Evolutionary conservation across 2,888 invertebrate genomes (phyloP).

Genomic region (Harpalus rufipes): DNA sequence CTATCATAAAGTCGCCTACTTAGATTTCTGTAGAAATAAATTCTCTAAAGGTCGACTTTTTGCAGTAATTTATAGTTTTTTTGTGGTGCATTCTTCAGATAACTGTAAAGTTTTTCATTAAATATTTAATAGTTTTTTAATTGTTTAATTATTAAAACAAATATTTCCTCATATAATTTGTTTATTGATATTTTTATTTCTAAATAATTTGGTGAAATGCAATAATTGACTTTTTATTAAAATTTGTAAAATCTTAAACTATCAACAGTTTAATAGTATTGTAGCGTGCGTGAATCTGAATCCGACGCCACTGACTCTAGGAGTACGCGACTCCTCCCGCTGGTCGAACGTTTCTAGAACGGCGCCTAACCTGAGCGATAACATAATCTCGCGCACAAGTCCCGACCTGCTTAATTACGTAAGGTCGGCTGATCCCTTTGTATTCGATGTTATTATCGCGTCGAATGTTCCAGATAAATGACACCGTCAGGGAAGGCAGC

Average conservation of each 20-base stretch:
- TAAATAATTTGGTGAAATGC: not conserved
- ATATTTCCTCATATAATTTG: not conserved
- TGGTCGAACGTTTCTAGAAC: too few relatives aligned
- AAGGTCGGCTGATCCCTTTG: too few relatives aligned
- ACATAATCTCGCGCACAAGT: too few relatives aligned
- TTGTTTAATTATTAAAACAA: constrained; percentile 14
- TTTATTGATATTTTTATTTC: not conserved
- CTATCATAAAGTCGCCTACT: constrained; percentile 5
- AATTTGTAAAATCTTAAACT: not conserved
- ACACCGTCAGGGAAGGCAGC: too few relatives aligned
- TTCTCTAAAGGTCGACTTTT: constrained; percentile 22
- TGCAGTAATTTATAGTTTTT: constrained; percentile 14
- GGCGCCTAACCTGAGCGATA: too few relatives aligned
- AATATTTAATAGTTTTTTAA: not conserved
- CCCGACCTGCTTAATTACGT: too few relatives aligned
- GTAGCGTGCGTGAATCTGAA: too few relatives aligned
- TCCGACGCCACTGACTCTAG: too few relatives aligned
- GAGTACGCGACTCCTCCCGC: too few relatives aligned
- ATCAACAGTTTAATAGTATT: not conserved
- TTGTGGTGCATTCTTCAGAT: not conserved
- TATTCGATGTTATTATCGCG: too few relatives aligned
- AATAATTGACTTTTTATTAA: constrained; percentile 11
- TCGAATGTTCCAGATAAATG: too few relatives aligned
- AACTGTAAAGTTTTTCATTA: constrained; percentile 18
- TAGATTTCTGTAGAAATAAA: constrained; percentile 4